phyloP scores from a whole-genome alignment of 2,888 invertebrate species.

The Nomada fucata region DNA sequence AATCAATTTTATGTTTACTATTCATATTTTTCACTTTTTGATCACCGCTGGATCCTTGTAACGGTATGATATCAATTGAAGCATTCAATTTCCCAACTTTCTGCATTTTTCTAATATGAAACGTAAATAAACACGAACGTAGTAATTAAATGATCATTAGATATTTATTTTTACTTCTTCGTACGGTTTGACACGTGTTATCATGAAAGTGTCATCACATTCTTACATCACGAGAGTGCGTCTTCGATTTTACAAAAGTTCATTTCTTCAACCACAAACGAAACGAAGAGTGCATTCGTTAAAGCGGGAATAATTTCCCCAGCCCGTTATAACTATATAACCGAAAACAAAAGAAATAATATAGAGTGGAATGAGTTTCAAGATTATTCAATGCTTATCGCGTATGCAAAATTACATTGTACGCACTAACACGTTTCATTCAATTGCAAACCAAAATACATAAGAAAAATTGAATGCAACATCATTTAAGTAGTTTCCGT shows the following conservation, averaged over 20 bases:
- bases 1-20: slow-evolving; percentile 63
- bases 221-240: slow-evolving; percentile 21
- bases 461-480: not conserved
- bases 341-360: not conserved
- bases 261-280: slow-evolving; percentile 24
- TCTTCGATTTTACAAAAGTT: slow-evolving; percentile 18
- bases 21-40: slow-evolving; percentile 69
- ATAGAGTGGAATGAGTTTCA: slow-evolving; percentile 11
- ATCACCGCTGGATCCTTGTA: slow-evolving; percentile 80
- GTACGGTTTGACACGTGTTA: slow-evolving; percentile 30
- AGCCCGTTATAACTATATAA: not conserved
- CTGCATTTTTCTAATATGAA: slow-evolving; percentile 72
- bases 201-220: slow-evolving; percentile 27
- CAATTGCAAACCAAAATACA: not conserved
- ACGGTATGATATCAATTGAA: slow-evolving; percentile 82
- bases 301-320: not conserved
- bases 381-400: not conserved
- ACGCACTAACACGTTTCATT: not conserved
- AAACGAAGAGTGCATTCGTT: slow-evolving; percentile 10
- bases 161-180: not conserved
- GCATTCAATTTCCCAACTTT: slow-evolving; percentile 79
- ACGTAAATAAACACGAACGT: slow-evolving; percentile 16
- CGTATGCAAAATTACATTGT: not conserved
- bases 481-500: not conserved
- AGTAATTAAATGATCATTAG: slow-evolving; percentile 8